Percentiles rank a stretch among this genome's conserved stretches.
Conservation (phyloP, 2,113 vertebrate genomes). For the Austrofundulus limnaeus region DNA sequence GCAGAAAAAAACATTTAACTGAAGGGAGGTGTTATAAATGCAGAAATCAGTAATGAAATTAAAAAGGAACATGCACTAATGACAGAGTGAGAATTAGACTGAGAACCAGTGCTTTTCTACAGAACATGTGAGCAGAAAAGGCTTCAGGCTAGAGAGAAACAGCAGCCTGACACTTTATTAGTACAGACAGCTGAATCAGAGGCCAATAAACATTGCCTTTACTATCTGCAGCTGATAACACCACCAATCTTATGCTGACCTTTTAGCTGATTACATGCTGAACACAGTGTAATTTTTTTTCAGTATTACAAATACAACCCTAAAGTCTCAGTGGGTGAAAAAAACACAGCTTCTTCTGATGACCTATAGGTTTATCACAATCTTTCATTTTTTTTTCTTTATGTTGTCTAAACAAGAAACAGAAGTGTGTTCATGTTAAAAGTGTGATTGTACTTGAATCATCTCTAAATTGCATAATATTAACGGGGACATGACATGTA, state of each 20-base stretch:
- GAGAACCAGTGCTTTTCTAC: background rate
- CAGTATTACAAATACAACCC: constrained; percentile 33
- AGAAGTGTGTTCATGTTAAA: too few species aligned
- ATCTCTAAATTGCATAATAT: too few species aligned
- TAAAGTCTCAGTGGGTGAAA: constrained; percentile 22
- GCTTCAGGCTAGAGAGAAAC: constrained; percentile 48
- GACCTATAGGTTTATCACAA: too few species aligned
- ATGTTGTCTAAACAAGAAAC: too few species aligned
- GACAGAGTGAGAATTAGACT: background rate
- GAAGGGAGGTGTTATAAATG: background rate
- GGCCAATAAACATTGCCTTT: constrained; percentile 49
- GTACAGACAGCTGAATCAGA: constrained; percentile 65
- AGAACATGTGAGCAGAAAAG: constrained; percentile 19
- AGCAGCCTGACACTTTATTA: constrained; percentile 56
- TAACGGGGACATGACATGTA: too few species aligned
- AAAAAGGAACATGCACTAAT: background rate
- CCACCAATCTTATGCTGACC: constrained; percentile 37
- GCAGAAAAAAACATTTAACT: background rate
- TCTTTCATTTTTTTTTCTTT: too few species aligned
- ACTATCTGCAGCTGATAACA: constrained; percentile 63
- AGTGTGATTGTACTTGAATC: too few species aligned
- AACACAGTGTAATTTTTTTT: constrained; percentile 27
- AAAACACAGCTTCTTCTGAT: background rate
- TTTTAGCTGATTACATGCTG: constrained; percentile 59
- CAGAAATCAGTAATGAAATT: background rate